phyloP scores from a whole-genome alignment of 2,797 vertebrate species.

The Myotis pilosus region DNA sequence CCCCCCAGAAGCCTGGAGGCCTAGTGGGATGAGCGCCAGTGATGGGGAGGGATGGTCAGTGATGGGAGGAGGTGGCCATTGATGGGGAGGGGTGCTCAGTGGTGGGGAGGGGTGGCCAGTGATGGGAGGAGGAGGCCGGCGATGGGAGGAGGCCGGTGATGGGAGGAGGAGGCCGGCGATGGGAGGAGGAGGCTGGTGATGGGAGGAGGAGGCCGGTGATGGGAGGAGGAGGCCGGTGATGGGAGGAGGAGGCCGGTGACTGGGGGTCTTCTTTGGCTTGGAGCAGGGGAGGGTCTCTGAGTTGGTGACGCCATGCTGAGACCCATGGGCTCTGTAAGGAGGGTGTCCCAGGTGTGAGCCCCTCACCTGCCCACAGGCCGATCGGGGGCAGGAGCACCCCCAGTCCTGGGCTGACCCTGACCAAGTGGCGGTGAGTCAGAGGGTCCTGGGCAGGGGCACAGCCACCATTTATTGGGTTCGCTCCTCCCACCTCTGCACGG shows the following conservation, averaged over 20 bases:
- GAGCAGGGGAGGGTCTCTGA: not conserved
- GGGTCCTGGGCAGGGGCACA: not conserved
- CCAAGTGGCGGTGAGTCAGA: not conserved
- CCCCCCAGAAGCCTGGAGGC: not conserved
- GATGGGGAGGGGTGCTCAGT: too few species aligned
- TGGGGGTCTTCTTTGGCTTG: not conserved
- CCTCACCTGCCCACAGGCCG: not conserved
- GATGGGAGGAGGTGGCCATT: not conserved
- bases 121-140: too few species aligned
- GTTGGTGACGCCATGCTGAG: not conserved
- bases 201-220: too few species aligned
- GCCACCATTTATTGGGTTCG: rapidly evolving
- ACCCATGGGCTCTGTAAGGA: not conserved
- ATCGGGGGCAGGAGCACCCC: rapidly evolving
- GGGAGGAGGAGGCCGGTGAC: too few species aligned
- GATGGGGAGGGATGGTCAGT: rapidly evolving
- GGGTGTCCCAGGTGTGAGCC: too few species aligned
- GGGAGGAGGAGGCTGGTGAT: too few species aligned
- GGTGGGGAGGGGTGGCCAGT: too few species aligned
- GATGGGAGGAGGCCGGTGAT: too few species aligned
- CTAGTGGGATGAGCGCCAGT: not conserved
- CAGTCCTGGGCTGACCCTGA: too few species aligned
- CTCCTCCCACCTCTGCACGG: too few species aligned
- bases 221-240: too few species aligned
- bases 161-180: too few species aligned